Base-by-base conservation (phyloP, 2,113 vertebrate species). In the Poicephalus gulielmi region DNA sequence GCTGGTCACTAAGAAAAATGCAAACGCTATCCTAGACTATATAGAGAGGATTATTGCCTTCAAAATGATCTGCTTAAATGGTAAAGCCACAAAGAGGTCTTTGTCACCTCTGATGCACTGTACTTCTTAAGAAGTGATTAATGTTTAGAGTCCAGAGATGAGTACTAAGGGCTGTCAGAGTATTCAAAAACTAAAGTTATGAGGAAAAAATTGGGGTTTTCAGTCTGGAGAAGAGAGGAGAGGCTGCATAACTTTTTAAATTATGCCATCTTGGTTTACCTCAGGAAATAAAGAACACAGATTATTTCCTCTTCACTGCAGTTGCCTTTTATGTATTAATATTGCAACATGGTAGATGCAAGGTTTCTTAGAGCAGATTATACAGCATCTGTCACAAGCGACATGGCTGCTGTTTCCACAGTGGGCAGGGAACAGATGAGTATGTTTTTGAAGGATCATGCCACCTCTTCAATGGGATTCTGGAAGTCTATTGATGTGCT, bases 311-410 rank as follows among this genome's bases (percentile, higher is more conserved):
- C 59, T 92, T 83, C 33, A 39, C 16, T 71, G 25, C 17, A 70
- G 19, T 83, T 94, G 73, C 49, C 83, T 92, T 90, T 93, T 83
- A 67, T 86, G 9, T 75, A 35, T 86, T 78, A 88, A 74, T 75
- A 88, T 50, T 75, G 31, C 33, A 90, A n/a, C 28, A 80, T 37
- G 70, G 82, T 14, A 6, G 2, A 85, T 66, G 57, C 71, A 86
- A 66, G 28, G 15, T 83, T 93, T 90, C 81, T 70, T 71, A 83
- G 37, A 93, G 23, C n/a, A 88, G 75, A 83, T 75, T 70, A 86
- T 74, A 30, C 18, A 83, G 35, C 44, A 67, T 86, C 86, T 90
- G 46, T 86, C 60, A 92, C 66, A 88, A 91, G 25, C 52, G 60
- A 84, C 55, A 33, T 31, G 52, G 27, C 83, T 91, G 77, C 46